Conservation (phyloP, 2,113 vertebrate species). For the Natator depressus region DNA sequence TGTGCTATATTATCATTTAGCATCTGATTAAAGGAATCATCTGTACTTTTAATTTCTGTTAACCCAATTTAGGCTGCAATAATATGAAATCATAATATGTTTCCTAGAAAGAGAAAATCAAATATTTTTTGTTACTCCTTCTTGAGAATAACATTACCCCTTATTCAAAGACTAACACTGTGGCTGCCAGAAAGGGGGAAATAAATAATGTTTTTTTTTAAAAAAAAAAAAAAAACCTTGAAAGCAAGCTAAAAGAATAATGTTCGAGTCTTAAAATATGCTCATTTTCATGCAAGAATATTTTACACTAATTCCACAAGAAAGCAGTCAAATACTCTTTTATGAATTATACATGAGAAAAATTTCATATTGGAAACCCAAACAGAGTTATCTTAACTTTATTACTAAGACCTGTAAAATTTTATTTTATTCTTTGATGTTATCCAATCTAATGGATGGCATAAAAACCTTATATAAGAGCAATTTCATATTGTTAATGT, state of each 20-base stretch:
- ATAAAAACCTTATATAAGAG: constrained; percentile 62
- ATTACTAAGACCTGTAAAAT: constrained; percentile 50
- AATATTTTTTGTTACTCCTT: constrained; percentile 51
- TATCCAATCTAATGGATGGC: constrained; percentile 48
- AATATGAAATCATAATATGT: neutral
- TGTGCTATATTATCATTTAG: constrained; percentile 42
- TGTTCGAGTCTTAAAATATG: constrained; percentile 23
- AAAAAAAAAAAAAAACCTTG: neutral
- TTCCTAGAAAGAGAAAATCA: constrained; percentile 67
- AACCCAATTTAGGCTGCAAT: constrained; percentile 61
- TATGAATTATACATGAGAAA: constrained; percentile 62
- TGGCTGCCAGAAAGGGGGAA: neutral
- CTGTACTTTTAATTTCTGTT: constrained; percentile 71
- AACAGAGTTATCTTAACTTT: constrained; percentile 58
- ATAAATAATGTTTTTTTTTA: neutral
- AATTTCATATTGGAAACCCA: constrained; percentile 56
- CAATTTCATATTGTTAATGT: constrained; percentile 53
- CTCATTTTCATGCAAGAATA: constrained; percentile 49
- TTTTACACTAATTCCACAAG: constrained; percentile 31
- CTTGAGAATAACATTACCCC: constrained; percentile 36
- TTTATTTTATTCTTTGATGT: constrained; percentile 68
- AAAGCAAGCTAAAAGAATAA: constrained; percentile 38
- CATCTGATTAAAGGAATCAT: constrained; percentile 64
- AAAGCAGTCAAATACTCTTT: constrained; percentile 10
- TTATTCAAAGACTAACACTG: constrained; percentile 37